Evolutionary conservation across 2,113 vertebrate species (phyloP), one percentile per base, ranked within the genome.

Genomic region (Butorides virescens): DNA sequence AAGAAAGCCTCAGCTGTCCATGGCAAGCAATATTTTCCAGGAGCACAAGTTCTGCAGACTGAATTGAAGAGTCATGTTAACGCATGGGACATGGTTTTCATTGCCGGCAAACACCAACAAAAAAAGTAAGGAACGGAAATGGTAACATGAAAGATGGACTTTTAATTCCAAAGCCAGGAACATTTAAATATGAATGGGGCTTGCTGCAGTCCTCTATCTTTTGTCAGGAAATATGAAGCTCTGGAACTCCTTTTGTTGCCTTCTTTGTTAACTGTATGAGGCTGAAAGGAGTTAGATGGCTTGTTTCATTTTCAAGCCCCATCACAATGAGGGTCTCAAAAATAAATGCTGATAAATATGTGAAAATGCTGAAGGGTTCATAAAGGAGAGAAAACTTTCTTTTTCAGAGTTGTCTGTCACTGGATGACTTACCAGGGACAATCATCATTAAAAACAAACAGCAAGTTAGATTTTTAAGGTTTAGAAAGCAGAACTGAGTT

Each of bases 151-250:
- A 97, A 95, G 82, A 96, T 95, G 80, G 62, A 95, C 93, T 91
- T 92, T 73, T 93, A 96, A 89, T 96, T 95, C 90, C 91, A 92
- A 96, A 98, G 91, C 74, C 70, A 94, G 66, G 68, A 82, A 37
- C 74, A 96, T 98, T 97, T 98, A 95, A 97, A 97, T 97, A 97
- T 95, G 89, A 97, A 97, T 97, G 55, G 91, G 49, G 13, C 81
- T 94, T 96, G 68, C 88, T 91, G 37, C 72, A n/a, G 53, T 90
- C 63, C 58, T 97, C 79, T 94, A 67, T 79, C 88, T 96, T 97
- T 97, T 97, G 59, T 95, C 73, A 90, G 90, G 79, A 98, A 95
- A 96, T 97, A 96, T 88, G 95, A 97, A 98, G 88, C 86, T 95
- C 87, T 95, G 91, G 95, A 97, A 63, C 59, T 79, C 53, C 93